Conservation (phyloP, 1,140 invertebrate genomes). For the Dendroctonus ponderosae region DNA sequence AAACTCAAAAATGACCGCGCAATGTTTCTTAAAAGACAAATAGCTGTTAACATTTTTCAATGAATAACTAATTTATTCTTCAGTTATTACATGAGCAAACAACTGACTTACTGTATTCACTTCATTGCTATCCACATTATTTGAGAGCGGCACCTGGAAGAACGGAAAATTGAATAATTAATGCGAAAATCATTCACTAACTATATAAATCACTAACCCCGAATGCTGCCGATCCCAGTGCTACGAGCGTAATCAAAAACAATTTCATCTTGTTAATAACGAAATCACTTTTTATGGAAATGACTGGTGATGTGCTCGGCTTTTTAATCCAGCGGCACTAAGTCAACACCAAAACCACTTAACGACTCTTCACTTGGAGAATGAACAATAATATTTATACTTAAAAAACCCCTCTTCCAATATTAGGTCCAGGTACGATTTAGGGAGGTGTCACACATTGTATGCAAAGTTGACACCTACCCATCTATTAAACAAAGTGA, state of each 20-base stretch:
- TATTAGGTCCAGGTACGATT: constrained; percentile 11
- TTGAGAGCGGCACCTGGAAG: constrained; percentile 20
- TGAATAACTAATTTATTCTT: too few relatives aligned
- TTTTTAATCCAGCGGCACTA: not conserved
- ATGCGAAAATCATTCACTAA: constrained; percentile 1
- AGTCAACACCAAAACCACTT: constrained; percentile 1
- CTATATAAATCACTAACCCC: constrained; percentile 18
- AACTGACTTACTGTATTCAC: constrained; percentile 16
- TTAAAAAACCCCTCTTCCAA: constrained; percentile 16
- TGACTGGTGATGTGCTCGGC: too few relatives aligned
- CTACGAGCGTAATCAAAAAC: constrained; percentile 6
- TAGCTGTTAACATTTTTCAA: too few relatives aligned
- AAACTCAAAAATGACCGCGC: not conserved
- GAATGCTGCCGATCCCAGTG: constrained; percentile 3
- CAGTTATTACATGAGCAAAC: not conserved
- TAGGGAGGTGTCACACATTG: constrained; percentile 33
- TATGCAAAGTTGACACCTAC: constrained; percentile 33
- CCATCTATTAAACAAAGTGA: constrained; percentile 28
- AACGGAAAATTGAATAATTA: not conserved
- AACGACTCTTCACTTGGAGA: constrained; percentile 2
- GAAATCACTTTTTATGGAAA: too few relatives aligned
- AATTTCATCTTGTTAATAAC: too few relatives aligned
- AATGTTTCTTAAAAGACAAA: constrained; percentile 3
- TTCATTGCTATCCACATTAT: constrained; percentile 11
- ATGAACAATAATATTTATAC: constrained; percentile 25